Percentiles rank a stretch among this genome's conserved stretches.
phyloP scores from a whole-genome alignment of 2,113 vertebrate species.

The Zapus hudsonius region DNA sequence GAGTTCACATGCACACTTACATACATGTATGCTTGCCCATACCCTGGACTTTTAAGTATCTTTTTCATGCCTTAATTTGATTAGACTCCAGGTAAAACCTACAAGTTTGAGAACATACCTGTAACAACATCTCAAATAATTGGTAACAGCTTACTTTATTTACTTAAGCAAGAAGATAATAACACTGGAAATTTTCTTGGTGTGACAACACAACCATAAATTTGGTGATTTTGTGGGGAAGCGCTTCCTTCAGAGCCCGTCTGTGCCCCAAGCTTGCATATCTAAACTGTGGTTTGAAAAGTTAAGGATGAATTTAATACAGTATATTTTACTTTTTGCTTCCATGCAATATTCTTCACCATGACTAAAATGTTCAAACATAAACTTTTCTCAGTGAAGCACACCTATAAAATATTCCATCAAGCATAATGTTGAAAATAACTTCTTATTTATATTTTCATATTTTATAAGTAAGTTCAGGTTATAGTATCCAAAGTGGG shows the following conservation, averaged over 20 bases:
- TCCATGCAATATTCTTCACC: not conserved
- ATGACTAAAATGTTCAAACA: not conserved
- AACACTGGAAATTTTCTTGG: conserved; percentile 3
- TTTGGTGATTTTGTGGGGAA: not conserved
- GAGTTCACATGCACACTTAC: not conserved
- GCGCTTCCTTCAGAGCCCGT: conserved; percentile 18
- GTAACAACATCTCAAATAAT: not conserved
- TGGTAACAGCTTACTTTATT: not conserved
- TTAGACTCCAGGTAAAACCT: not conserved
- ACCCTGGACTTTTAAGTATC: not conserved
- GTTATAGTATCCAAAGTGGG: not conserved
- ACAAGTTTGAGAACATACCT: not conserved
- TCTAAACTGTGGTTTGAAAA: conserved; percentile 16
- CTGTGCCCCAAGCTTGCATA: conserved; percentile 1
- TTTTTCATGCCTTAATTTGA: not conserved
- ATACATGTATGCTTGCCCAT: not conserved
- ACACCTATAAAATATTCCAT: not conserved
- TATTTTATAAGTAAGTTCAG: not conserved
- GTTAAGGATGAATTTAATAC: not conserved
- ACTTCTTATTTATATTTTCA: not conserved
- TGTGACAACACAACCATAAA: not conserved
- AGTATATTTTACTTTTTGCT: not conserved
- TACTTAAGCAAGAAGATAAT: not conserved
- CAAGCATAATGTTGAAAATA: not conserved
- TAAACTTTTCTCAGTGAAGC: conserved; percentile 32